Evolutionary conservation across 2,113 vertebrate species (phyloP), one percentile per base, ranked within the genome.

Genomic region (Mystacornis crossleyi): DNA sequence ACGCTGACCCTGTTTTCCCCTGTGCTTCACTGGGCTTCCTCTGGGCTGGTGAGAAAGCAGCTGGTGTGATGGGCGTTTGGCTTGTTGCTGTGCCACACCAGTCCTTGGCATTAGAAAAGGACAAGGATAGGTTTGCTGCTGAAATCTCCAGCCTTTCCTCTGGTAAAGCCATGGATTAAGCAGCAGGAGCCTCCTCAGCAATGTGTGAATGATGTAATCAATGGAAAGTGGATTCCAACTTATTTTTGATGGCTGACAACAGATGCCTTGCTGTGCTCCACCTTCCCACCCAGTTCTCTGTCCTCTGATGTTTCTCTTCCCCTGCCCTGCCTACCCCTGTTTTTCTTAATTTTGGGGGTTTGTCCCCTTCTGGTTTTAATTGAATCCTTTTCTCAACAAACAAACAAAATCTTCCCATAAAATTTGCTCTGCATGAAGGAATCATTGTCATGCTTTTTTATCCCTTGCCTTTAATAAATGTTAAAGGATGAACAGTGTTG

Each of bases 31-130:
- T n/a, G n/a, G n/a, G n/a, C n/a, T n/a, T n/a, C 1, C 1, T 14
- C 31, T 23, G 69, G 69, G 54, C 78, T 84, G 89, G 3, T 45
- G 65, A 62, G 74, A 71, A 81, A 66, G 78, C 60, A 87, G 47
- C 64, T 55, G 69, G 16, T 29, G 6, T 18, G 58, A 40, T 0
- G 10, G 42, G 26, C 0, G 0, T 50, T 74, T 3, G 11, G 29
- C 61, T 74, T 73, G 38, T 36, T 54, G 3, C 73, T 28, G 19
- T 61, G 43, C 33, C 2, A 2, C 47, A 38, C 34, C 66, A 61
- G 12, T 34, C 38, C 14, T 24, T 47, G 81, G 26, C 61, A 47
- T 62, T 33, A 57, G 60, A 81, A 89, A 77, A 64, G 20, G 29
- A 47, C 53, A 26, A 43, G 18, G 21, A 36, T 8, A 29, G 26